Base-by-base conservation (phyloP, 2,888 invertebrate genomes). In the Aporophyla lueneburgensis region DNA sequence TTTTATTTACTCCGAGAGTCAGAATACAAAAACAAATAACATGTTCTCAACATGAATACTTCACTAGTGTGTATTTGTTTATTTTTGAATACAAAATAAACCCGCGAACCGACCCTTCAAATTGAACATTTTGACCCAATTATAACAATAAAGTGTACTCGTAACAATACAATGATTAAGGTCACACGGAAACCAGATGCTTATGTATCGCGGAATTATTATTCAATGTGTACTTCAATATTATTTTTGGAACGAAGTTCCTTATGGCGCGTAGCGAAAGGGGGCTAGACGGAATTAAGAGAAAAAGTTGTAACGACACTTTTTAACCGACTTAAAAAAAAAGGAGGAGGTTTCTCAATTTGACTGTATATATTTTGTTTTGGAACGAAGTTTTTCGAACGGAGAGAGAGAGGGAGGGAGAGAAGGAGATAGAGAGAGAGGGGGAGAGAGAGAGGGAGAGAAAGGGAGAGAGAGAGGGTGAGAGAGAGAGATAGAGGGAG, bases 121-220 rank as follows among this genome's bases (percentile, higher is more conserved):
- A 59, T 61, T 46, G 76, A 66, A 66, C 7, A 53, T 33, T 21
- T 59, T 33, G 58, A 33, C 46, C 59, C 53, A 59, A 74, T 74
- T 51, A 19, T 43, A 40, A 73, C 21, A 75, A 74, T 51, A 43
- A 33, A 66, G 24, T 58, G 9, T 56, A 46, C 24, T 74, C 40
- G 12, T 56, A 6, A 58, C 24, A 74, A 73, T 51, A 51, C 21
- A 70, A 40, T 59, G 40, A 43, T 59, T 40, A 58, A 16, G 33
- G 19, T 10, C 4, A 21, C 19, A 59, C 21, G 19, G 33, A 59
- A 27, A 59, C 33, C 27, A 27, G 27, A 5, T 10, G 10, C 33
- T 59, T 33, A 33, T 2, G 21, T 69, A 16, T 70, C 0, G 24
- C n/a, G 6, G 33, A 56, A 33, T 16, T 58, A 0, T 49, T 21